Percentiles rank a stretch among this genome's conserved stretches.
Evolutionary conservation across 2,888 invertebrate species (phyloP).

Genomic region (Aquatica leii): DNA sequence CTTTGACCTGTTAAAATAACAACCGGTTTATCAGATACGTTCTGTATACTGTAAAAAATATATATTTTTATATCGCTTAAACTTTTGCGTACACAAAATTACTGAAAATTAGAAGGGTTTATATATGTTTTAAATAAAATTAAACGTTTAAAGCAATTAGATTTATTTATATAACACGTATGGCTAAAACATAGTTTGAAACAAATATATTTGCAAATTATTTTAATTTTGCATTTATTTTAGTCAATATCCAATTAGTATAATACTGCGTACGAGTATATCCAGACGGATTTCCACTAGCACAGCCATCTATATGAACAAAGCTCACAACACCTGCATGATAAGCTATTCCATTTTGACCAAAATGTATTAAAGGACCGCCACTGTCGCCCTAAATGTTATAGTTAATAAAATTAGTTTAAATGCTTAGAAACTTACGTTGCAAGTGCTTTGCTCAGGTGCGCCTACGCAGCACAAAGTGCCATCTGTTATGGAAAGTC

Average conservation of each 20-base stretch:
- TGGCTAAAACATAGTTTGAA: no score
- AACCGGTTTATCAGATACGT: no score
- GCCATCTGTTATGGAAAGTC: slow-evolving; percentile 32
- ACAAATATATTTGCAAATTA: no score
- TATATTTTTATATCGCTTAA: no score
- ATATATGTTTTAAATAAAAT: no score
- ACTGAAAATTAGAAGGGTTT: no score
- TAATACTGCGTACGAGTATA: slow-evolving; percentile 44
- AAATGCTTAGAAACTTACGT: slow-evolving; percentile 48
- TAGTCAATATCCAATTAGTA: slow-evolving; percentile 49
- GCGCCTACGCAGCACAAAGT: slow-evolving; percentile 47
- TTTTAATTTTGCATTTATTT: no score
- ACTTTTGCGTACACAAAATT: no score
- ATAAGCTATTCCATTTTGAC: slow-evolving; percentile 27
- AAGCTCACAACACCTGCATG: slow-evolving; percentile 50
- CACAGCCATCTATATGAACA: slow-evolving; percentile 46
- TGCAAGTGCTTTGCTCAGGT: slow-evolving; percentile 49
- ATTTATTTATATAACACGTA: no score
- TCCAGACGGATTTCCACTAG: slow-evolving; percentile 47
- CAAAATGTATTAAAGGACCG: slow-evolving; percentile 46
- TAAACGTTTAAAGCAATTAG: no score
- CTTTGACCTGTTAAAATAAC: no score
- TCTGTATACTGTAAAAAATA: no score
- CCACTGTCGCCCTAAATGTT: slow-evolving; percentile 51
- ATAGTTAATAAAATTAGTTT: background rate